Evolutionary conservation across 92 coral and sea anemone species (phyloP), one percentile per base, ranked within the genome.

Genomic region (Porites cylindrica): DNA sequence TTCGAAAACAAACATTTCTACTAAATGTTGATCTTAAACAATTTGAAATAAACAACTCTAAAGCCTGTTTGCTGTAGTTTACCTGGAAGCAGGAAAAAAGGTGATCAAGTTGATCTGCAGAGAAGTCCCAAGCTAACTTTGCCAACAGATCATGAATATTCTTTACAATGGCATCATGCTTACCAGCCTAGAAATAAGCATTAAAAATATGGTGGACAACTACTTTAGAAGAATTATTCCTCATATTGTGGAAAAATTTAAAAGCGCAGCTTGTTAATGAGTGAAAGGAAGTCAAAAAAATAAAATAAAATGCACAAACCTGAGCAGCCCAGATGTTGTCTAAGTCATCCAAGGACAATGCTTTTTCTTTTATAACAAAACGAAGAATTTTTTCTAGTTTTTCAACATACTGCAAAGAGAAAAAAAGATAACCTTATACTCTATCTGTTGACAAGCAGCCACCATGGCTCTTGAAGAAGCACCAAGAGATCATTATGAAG

Each of bases 241-340:
- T 38, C 47, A 38, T 38, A 4, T 38, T 0, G 47, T 3, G 6
- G 47, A 38, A 38, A 38, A 4, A 38, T 38, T 38, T 38, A 4
- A 38, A 38, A 38, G 6, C 0, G 47, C 47, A 38, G 47, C 47
- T 17, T 70, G 23, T 12, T 9, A 0, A 24, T 51, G 11, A 51
- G 75, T 47, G 32, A 21, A 32, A 32, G 56, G 0, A 7, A 85
- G 78, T 2, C 67, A 38, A n/a, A 14, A 24, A 43, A 16, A n/a
- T 23, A 69, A 82, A 50, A 50, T 51, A 26, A 19, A 13, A 26
- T 16, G 0, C 11, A 26, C 18, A 32, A 66, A 96, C 99, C 99
- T 97, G 99, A 1, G 99, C 99, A 52, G 97, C 96, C 99, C 99
- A 97, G 86, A 97, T 95, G 84, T 90, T 95, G 92, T 97, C 99